A percentile compares a stretch with the other conserved stretches of the same genome.
Evolutionary conservation across 2,888 invertebrate genomes (phyloP).

Genomic region (Nezara viridula): DNA sequence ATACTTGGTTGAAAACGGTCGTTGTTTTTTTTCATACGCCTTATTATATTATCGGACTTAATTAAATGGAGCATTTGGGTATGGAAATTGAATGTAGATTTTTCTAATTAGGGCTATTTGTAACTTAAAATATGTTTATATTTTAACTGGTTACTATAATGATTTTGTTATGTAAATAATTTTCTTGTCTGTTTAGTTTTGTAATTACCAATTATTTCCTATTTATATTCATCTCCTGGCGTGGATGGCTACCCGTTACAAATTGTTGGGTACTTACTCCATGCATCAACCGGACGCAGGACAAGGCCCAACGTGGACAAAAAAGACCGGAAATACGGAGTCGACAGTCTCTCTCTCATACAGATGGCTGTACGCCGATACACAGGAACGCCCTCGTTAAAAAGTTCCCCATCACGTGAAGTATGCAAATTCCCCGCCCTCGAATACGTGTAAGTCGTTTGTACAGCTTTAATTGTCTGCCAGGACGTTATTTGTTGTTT

Average conservation of each 20-base stretch:
- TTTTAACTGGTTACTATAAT: no score
- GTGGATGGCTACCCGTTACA: background rate
- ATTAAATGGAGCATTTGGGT: background rate
- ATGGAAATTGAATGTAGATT: background rate
- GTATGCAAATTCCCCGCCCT: constrained; percentile 49
- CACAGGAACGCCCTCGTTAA: constrained; percentile 17
- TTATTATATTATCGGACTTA: no score
- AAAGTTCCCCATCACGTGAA: constrained; percentile 24
- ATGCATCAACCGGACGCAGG: background rate
- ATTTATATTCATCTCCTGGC: background rate
- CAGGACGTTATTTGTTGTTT: background rate
- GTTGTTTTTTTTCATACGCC: no score
- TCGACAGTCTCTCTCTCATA: background rate
- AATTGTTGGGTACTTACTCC: constrained; percentile 3
- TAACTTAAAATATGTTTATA: no score
- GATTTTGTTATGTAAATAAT: no score
- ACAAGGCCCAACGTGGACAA: background rate
- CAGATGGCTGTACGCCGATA: background rate
- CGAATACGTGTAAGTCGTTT: constrained; percentile 38
- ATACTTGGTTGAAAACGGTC: no score
- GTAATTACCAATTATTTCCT: background rate
- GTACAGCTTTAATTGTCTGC: constrained; percentile 37
- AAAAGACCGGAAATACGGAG: constrained; percentile 25
- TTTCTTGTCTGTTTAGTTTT: background rate
- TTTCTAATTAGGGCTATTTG: background rate